Conservation (phyloP, 2,113 vertebrate genomes). For the Suncus etruscus region DNA sequence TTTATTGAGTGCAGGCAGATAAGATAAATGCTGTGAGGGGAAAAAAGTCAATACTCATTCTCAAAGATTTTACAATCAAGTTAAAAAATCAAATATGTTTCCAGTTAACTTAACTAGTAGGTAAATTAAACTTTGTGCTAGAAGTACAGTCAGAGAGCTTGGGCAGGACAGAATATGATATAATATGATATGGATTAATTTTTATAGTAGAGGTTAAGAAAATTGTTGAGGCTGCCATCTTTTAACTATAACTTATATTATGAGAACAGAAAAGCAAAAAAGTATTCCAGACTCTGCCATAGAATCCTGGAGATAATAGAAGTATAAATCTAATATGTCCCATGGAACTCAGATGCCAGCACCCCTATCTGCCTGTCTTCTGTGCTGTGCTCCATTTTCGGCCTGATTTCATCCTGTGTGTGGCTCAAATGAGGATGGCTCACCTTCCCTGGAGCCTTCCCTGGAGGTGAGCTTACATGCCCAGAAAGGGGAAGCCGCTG, state of each 20-base stretch:
- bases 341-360: too few relatives aligned
- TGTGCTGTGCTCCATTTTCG: too few relatives aligned
- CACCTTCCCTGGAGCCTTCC: too few relatives aligned
- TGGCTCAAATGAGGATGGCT: too few relatives aligned
- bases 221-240: neutral
- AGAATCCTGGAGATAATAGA: neutral
- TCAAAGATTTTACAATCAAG: conserved; percentile 36
- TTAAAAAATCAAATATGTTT: conserved; percentile 12
- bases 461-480: too few relatives aligned
- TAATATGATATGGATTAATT: neutral
- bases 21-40: conserved; percentile 9
- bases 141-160: neutral
- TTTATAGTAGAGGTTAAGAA: neutral
- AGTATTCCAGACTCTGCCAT: neutral
- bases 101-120: conserved; percentile 21
- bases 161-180: neutral
- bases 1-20: conserved; percentile 1
- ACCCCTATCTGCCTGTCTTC: too few relatives aligned
- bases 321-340: neutral
- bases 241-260: neutral
- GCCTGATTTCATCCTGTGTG: too few relatives aligned
- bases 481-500: too few relatives aligned
- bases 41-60: neutral
- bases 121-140: neutral
- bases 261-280: neutral